Evolutionary conservation across 1,140 invertebrate species (phyloP).

Genomic region (Diorhabda sublineata): DNA sequence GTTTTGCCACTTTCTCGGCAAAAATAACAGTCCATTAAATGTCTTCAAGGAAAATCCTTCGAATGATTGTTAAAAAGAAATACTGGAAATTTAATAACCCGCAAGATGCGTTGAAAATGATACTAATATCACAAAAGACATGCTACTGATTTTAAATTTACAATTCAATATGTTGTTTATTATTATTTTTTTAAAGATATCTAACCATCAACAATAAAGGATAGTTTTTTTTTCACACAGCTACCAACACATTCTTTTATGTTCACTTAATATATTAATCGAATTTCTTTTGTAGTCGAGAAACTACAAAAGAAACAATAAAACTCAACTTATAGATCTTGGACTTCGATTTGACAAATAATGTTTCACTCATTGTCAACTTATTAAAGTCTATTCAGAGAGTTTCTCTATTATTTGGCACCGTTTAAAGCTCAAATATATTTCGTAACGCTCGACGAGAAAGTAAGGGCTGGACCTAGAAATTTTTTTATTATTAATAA

Average conservation of each 20-base stretch:
- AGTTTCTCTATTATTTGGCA: background rate
- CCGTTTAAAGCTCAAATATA: background rate
- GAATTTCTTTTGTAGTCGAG: background rate
- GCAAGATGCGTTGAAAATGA: no score
- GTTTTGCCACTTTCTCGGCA: no score
- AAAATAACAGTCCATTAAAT: no score
- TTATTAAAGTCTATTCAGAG: background rate
- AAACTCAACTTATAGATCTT: background rate
- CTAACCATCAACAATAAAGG: background rate
- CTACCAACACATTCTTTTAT: background rate
- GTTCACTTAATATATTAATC: background rate
- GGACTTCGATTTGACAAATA: background rate
- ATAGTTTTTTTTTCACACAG: background rate
- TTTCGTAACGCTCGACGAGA: no score
- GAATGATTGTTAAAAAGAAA: no score
- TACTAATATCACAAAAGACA: no score
- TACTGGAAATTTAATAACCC: no score
- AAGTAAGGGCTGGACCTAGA: no score
- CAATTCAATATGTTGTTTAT: no score
- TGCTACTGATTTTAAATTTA: no score
- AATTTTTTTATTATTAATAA: no score
- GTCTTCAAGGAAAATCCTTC: no score
- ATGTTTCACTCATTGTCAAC: conserved; percentile 2
- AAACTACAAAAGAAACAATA: background rate
- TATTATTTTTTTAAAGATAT: background rate